phyloP scores from a whole-genome alignment of 92 coral and sea anemone species.

The Siderastrea siderea region DNA sequence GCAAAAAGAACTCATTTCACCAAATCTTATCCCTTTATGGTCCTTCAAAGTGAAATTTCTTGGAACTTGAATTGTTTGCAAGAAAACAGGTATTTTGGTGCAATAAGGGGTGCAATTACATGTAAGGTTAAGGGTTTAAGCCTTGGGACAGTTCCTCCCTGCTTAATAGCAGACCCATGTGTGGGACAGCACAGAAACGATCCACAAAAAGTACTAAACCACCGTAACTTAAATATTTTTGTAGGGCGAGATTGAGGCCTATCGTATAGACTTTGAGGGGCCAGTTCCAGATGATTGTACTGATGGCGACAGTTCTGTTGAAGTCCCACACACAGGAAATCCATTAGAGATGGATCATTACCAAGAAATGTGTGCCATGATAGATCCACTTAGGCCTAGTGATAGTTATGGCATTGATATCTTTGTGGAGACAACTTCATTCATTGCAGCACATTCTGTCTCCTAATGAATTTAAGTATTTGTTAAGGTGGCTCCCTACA shows the following conservation, averaged over 20 bases:
- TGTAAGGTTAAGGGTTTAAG: too few species aligned
- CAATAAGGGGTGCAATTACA: too few species aligned
- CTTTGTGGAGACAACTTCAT: constrained; percentile 34
- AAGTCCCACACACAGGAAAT: constrained; percentile 29
- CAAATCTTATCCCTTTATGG: not conserved
- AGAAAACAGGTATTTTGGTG: not conserved
- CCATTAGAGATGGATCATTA: constrained; percentile 44
- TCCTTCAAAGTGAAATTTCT: not conserved
- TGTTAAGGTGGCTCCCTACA: too few species aligned
- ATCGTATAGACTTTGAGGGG: constrained; percentile 67
- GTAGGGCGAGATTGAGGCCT: constrained; percentile 50
- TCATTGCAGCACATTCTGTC: not conserved
- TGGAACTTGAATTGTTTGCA: not conserved
- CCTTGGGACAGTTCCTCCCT: too few species aligned
- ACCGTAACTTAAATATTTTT: not conserved
- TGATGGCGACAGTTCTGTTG: constrained; percentile 34
- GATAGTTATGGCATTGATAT: constrained; percentile 64
- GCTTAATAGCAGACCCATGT: not conserved
- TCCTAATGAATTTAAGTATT: too few species aligned
- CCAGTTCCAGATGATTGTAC: constrained; percentile 50
- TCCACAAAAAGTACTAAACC: not conserved
- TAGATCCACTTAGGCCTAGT: constrained; percentile 60
- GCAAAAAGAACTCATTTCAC: not conserved
- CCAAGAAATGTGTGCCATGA: constrained; percentile 29
- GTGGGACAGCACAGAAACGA: not conserved